Percentiles rank a stretch among this genome's conserved stretches.
These are phyloP conservation scores for Hemibagrus guttatus DNA, from an alignment of 2,797 vertebrate species.

Conservation along the genomic window DNA sequence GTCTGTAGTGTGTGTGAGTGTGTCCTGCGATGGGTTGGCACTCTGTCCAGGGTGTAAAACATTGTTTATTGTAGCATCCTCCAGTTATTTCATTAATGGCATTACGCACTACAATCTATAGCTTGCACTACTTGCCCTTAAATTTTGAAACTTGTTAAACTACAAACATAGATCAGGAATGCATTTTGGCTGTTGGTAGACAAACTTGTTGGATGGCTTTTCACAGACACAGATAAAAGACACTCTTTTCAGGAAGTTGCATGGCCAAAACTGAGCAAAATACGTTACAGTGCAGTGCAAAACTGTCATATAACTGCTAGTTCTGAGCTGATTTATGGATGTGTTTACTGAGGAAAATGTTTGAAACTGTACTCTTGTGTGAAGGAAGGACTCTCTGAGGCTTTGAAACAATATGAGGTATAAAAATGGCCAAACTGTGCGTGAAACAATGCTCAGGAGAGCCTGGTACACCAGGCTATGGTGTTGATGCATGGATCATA, in stretches of 20 bases:
- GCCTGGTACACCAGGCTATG: constrained; percentile 49
- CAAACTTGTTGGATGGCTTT: not conserved
- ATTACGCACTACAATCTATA: not conserved
- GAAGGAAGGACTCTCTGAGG: constrained; percentile 58
- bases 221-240: not conserved
- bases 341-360: constrained; percentile 67
- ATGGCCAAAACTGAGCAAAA: not conserved
- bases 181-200: not conserved
- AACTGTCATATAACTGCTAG: constrained; percentile 26
- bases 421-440: constrained; percentile 65
- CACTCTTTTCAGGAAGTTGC: not conserved
- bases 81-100: not conserved
- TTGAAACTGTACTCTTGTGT: constrained; percentile 65
- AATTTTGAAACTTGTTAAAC: not conserved
- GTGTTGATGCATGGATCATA: not conserved
- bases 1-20: too few species aligned
- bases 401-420: constrained; percentile 65
- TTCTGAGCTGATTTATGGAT: constrained; percentile 59
- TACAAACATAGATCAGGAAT: not conserved
- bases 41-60: too few species aligned
- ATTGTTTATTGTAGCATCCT: not conserved
- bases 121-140: not conserved
- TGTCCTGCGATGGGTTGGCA: too few species aligned
- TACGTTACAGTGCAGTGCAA: not conserved
- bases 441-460: constrained; percentile 63